These are phyloP conservation scores for Melieria picta DNA, from an alignment of 2,888 invertebrate genomes.

Conservation along the genomic window DNA sequence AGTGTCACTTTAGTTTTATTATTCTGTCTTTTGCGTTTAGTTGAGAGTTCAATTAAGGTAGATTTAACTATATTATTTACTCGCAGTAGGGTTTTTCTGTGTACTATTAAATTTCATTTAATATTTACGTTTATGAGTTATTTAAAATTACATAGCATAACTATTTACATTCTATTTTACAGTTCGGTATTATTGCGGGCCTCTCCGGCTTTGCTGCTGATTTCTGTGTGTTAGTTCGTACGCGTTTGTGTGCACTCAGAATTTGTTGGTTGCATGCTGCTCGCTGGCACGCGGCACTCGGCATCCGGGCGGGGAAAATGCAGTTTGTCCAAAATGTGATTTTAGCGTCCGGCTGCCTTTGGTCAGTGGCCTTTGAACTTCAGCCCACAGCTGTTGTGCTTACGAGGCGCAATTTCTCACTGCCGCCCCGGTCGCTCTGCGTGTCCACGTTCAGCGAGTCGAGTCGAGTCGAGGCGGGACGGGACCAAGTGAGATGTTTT, in stretches of 20 bases:
- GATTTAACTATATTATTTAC: conserved; percentile 21
- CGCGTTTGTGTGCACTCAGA: conserved; percentile 10
- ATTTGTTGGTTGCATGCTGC: conserved; percentile 15
- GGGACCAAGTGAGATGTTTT: neutral
- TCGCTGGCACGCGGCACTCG: neutral
- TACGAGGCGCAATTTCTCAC: neutral
- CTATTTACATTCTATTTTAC: conserved; percentile 41
- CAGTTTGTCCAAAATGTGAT: no score
- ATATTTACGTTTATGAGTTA: conserved; percentile 23
- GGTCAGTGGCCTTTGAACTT: conserved; percentile 30
- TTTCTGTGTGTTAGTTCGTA: neutral
- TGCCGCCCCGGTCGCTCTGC: neutral
- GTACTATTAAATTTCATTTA: conserved; percentile 29
- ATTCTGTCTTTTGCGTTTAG: neutral
- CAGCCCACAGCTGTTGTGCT: neutral
- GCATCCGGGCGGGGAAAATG: no score
- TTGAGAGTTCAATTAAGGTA: neutral
- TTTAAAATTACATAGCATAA: conserved; percentile 37
- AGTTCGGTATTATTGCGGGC: conserved; percentile 23
- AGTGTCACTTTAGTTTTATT: conserved; percentile 18
- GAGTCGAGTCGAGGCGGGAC: no score
- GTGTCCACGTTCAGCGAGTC: no score
- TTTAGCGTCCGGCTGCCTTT: neutral
- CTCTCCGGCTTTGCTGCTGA: no score
- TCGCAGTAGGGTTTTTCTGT: conserved; percentile 36